Conservation (phyloP, 2,113 vertebrate genomes). For the Speoplatyrhinus poulsoni region DNA sequence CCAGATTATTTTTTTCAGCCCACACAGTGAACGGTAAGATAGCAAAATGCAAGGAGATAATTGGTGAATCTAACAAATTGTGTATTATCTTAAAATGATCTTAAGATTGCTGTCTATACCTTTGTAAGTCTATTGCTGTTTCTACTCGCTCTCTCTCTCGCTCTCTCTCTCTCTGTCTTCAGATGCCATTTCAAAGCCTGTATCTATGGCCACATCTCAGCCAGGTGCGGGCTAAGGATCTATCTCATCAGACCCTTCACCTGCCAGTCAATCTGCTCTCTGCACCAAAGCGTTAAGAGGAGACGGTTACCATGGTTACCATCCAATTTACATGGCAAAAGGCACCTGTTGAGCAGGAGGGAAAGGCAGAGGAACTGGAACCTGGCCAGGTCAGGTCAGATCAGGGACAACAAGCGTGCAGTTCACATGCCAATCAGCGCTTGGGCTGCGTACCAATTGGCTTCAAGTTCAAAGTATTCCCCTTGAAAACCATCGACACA, state of each 20-base stretch:
- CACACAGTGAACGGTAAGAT: too few species aligned
- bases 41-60: too few species aligned
- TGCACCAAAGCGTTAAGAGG: slow-evolving; percentile 15
- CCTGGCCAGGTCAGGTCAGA: slow-evolving; percentile 4
- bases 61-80: too few species aligned
- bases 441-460: too few species aligned
- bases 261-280: slow-evolving; percentile 26
- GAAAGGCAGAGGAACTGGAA: neutral
- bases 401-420: neutral
- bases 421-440: too few species aligned
- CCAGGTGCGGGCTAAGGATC: slow-evolving; percentile 23
- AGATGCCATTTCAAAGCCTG: slow-evolving; percentile 20
- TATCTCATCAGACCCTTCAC: slow-evolving; percentile 28
- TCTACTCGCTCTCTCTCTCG: slow-evolving; percentile 2
- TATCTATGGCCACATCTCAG: slow-evolving; percentile 9
- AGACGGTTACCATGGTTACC: slow-evolving; percentile 34
- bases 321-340: slow-evolving; percentile 35
- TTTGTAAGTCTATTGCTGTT: slow-evolving; percentile 2
- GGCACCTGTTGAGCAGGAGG: slow-evolving; percentile 20
- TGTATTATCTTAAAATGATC: too few species aligned
- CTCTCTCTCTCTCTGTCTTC: neutral
- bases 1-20: too few species aligned
- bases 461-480: too few species aligned
- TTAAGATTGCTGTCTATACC: too few species aligned
- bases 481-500: too few species aligned